These are phyloP conservation scores for Sapayoa aenigma DNA, from an alignment of 2,113 vertebrate genomes.

Conservation along the genomic window DNA sequence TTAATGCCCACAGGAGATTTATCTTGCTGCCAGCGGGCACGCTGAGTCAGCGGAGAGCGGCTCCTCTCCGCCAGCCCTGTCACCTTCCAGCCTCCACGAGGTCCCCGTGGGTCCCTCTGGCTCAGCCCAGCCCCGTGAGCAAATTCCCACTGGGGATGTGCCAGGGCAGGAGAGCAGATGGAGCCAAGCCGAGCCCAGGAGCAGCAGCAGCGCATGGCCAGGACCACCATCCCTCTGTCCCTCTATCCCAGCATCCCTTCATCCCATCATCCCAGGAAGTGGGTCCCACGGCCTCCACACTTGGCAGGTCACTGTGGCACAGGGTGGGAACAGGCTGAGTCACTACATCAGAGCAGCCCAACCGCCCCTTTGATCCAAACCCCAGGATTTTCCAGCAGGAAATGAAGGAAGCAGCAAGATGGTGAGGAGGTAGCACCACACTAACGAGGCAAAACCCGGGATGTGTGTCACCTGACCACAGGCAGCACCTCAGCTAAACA, in stretches of 20 bases:
- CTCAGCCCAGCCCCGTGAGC: background rate
- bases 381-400: background rate
- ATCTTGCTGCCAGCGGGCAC: background rate
- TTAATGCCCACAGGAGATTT: slow-evolving; percentile 20
- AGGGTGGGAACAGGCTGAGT: background rate
- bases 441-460: rapidly evolving
- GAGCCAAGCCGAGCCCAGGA: background rate
- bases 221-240: background rate
- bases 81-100: background rate
- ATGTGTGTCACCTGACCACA: background rate
- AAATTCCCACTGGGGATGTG: background rate
- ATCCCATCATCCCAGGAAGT: background rate
- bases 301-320: rapidly evolving
- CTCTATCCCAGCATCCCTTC: background rate
- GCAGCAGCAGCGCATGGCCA: rapidly evolving
- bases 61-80: background rate
- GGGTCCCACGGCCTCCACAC: background rate
- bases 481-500: background rate
- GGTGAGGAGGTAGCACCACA: background rate
- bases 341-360: background rate
- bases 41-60: background rate
- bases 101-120: rapidly evolving
- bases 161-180: background rate
- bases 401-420: background rate
- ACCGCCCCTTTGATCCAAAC: background rate